Percentiles rank a stretch among this genome's conserved stretches.
Evolutionary conservation across 2,113 vertebrate genomes (phyloP).

Genomic region (Ophthalmolycus amberensis): DNA sequence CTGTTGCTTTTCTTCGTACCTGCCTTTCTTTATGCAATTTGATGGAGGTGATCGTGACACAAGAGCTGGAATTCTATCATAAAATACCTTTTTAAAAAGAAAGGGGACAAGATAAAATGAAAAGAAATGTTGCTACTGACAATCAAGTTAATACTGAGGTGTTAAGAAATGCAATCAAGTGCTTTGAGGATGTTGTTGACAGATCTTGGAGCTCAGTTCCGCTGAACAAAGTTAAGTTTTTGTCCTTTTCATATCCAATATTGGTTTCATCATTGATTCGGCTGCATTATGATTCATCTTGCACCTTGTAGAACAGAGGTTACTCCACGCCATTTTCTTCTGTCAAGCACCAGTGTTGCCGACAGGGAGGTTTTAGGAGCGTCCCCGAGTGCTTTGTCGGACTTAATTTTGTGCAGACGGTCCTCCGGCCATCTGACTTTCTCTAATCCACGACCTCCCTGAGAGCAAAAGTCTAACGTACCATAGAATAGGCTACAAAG

Average conservation of each 20-base stretch:
- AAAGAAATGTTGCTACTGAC: neutral
- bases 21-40: neutral
- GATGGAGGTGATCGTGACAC: neutral
- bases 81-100: neutral
- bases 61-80: neutral
- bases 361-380: neutral
- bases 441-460: constrained; percentile 24
- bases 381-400: constrained; percentile 8
- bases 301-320: neutral
- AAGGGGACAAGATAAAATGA: neutral
- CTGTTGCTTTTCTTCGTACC: neutral
- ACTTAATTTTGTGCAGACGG: constrained; percentile 28
- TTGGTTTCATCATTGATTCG: neutral
- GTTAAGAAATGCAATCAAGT: neutral
- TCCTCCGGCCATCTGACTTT: constrained; percentile 31
- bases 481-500: constrained; percentile 5
- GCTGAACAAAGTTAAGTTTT: neutral
- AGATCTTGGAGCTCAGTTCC: neutral
- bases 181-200: neutral
- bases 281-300: neutral
- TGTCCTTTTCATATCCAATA: neutral
- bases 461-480: constrained; percentile 21
- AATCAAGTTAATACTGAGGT: neutral
- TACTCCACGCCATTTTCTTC: neutral
- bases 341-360: constrained; percentile 8